Evolutionary conservation across 2,888 invertebrate species (phyloP).

Genomic region (Campoletis raptor): DNA sequence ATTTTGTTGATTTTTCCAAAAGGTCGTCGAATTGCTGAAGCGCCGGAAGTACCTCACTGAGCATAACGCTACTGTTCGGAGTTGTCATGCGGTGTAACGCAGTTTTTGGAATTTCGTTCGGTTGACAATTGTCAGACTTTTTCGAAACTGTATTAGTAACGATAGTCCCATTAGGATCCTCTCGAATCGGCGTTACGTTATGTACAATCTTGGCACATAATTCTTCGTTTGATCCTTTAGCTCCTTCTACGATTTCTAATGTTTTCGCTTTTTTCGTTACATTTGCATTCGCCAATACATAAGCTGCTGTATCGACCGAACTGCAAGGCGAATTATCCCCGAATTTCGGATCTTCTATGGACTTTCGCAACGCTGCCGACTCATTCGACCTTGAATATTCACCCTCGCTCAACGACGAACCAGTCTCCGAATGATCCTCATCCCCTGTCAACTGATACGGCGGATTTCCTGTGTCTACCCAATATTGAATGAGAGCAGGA

Average conservation of each 20-base stretch:
- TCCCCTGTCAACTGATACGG: conserved; percentile 67
- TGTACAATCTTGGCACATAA: not conserved
- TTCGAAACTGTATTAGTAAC: not conserved
- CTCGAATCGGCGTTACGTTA: not conserved
- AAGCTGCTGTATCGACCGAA: conserved; percentile 79
- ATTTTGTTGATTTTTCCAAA: not conserved
- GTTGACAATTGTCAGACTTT: not conserved
- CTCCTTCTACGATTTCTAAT: conserved; percentile 74
- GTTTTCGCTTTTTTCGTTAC: conserved; percentile 75
- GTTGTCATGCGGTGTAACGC: not conserved
- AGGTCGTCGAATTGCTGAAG: conserved; percentile 62
- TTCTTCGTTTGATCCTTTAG: conserved; percentile 57
- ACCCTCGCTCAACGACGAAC: conserved; percentile 72
- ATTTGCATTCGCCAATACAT: conserved; percentile 78
- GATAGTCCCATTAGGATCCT: not conserved
- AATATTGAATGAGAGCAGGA: conserved; percentile 75
- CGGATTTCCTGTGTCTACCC: conserved; percentile 79
- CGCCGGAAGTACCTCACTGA: conserved; percentile 66
- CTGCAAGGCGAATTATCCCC: conserved; percentile 63
- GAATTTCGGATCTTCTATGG: conserved; percentile 32
- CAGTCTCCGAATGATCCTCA: conserved; percentile 59
- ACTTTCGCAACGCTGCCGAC: conserved; percentile 32
- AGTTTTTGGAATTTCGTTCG: not conserved
- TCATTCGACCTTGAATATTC: conserved; percentile 52
- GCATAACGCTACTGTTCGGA: conserved; percentile 52